Base-by-base conservation (phyloP, 2,113 vertebrate genomes). In the Dicerorhinus sumatrensis region DNA sequence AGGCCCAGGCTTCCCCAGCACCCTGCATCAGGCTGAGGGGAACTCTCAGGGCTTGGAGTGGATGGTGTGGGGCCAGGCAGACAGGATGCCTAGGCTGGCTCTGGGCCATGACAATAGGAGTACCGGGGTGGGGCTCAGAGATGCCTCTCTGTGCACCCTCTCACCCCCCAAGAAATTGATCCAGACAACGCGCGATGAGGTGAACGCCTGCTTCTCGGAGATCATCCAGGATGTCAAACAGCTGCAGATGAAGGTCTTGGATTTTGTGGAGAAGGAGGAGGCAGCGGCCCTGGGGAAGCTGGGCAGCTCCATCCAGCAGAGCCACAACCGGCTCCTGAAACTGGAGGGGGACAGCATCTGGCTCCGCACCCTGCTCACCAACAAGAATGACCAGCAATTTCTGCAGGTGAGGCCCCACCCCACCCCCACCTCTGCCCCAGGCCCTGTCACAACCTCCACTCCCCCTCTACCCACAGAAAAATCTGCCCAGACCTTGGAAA, bases 191-290 rank as follows among this genome's bases (percentile, higher is more conserved):
- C 46, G 96, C 18, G 86, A 98, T 0, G 98, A 98, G 83, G 98
- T 97, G 70, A 98, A 96, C 20, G 29, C 69, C 76, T 97, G 96
- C 97, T 98, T 98, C 94, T 96, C 51, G 0, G 97, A 97, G 51
- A 89, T 98, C 56, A 54, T 94, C n/a, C 96, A 93, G 21, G 98
- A 98, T 63, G 36, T 98, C 58, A 96, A 94, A 72, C 73, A 93
- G 58, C 89, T 98, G 91, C 98, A 98, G 79, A 33, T 9, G 6
- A 98, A 98, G 72, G 87, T 98, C 72, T 54, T 98, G 75, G 97
- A 97, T 48, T 98, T 98, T 14, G 69, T 98, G 42, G 96, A 96
- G n/a, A 96, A 94, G 48, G 98, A 98, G 85, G 98, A 98, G 86
- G 83, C 84, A 0, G 33, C n/a, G 0, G 97, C 97, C 36, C 89